Conservation (phyloP, 2,113 vertebrate species). For the Phoenicopterus ruber region DNA sequence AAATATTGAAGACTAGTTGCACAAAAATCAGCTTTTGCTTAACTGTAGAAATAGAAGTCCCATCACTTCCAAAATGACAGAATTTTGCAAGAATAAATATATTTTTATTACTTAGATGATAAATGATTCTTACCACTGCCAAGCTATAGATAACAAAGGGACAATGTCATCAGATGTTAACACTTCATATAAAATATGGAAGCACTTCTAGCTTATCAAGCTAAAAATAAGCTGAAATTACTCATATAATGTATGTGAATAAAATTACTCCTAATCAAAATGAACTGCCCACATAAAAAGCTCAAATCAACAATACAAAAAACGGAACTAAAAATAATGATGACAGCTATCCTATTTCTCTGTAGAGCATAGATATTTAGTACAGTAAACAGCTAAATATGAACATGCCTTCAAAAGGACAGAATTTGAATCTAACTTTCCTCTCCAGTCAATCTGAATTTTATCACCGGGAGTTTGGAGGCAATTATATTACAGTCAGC, state of each 20-base stretch:
- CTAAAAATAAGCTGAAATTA: conserved; percentile 45
- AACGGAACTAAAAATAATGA: not conserved
- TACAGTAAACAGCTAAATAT: conserved; percentile 16
- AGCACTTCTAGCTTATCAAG: conserved; percentile 17
- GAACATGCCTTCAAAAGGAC: not conserved
- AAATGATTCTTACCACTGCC: not conserved
- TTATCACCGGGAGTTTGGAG: not conserved
- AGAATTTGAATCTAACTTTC: not conserved
- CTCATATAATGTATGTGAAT: not conserved
- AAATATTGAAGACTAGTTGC: not conserved
- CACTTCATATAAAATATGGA: conserved; percentile 37
- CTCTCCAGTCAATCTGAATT: not conserved
- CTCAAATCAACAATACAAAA: conserved; percentile 15
- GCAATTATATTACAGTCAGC: not conserved
- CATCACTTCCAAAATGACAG: not conserved
- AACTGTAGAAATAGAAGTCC: not conserved
- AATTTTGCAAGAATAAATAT: not conserved
- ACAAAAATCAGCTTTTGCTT: not conserved
- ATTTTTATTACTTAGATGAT: not conserved
- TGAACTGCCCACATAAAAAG: conserved; percentile 18
- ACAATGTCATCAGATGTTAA: conserved; percentile 34
- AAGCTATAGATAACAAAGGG: not conserved
- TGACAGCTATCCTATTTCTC: not conserved
- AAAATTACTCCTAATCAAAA: conserved; percentile 40
- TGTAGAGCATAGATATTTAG: not conserved